These are phyloP conservation scores for Corvus moneduloides DNA, from an alignment of 2,113 vertebrate species.

Conservation along the genomic window DNA sequence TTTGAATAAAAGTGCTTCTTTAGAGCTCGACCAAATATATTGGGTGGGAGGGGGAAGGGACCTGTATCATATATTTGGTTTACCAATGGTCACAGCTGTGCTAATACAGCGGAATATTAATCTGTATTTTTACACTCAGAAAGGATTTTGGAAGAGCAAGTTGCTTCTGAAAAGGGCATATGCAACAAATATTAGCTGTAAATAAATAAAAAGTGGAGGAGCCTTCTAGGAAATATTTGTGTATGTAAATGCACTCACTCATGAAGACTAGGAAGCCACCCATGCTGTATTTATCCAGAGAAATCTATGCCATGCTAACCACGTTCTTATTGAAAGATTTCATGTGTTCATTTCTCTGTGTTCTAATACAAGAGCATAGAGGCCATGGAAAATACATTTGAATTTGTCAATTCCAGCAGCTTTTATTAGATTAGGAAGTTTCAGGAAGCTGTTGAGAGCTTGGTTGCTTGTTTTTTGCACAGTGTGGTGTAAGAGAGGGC, in stretches of 20 bases:
- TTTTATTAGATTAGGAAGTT: background rate
- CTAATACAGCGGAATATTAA: conserved; percentile 24
- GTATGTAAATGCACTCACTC: conserved; percentile 1
- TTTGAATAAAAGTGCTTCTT: background rate
- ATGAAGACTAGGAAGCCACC: background rate
- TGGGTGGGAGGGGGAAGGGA: no score
- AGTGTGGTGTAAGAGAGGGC: background rate
- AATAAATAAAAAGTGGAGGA: conserved; percentile 32
- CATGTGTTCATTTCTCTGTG: background rate
- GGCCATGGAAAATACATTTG: background rate
- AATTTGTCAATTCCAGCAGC: background rate
- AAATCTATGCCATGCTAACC: background rate
- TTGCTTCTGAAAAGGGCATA: conserved; percentile 14
- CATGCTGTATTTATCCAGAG: background rate
- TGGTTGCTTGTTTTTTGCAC: background rate
- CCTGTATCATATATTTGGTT: background rate
- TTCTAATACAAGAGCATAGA: background rate
- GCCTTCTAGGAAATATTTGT: conserved; percentile 21
- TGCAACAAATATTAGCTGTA: conserved; percentile 36
- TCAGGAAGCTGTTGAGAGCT: background rate
- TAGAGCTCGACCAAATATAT: background rate
- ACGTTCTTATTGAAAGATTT: background rate
- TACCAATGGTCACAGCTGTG: background rate
- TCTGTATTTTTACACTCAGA: background rate
- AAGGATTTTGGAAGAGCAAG: conserved; percentile 12